Conservation (phyloP, 23 tunicate species). For the Corella eumyota region DNA sequence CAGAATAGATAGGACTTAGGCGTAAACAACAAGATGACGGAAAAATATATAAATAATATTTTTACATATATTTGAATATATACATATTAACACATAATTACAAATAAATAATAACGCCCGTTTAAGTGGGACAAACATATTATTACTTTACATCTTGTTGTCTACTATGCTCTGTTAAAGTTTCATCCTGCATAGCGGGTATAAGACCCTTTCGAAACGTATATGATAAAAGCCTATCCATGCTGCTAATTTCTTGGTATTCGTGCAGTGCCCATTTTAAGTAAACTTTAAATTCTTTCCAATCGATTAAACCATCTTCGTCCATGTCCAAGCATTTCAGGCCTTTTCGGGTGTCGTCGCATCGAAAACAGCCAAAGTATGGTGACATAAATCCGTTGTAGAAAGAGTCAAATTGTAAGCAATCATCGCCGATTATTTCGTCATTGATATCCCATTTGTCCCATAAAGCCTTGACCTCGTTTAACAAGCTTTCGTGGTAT, state of each 20-base stretch:
- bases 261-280: conserved; percentile 11
- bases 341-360: conserved; percentile 14
- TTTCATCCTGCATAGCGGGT: too few species aligned
- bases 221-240: conserved; percentile 6
- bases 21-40: too few species aligned
- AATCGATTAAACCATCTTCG: conserved; percentile 9
- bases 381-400: conserved; percentile 19
- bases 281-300: conserved; percentile 12
- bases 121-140: too few species aligned
- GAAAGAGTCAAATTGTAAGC: conserved; percentile 9
- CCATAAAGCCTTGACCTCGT: conserved; percentile 3
- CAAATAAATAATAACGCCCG: too few species aligned
- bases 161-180: too few species aligned
- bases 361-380: conserved; percentile 12
- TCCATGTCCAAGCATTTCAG: conserved; percentile 11
- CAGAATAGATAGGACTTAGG: too few species aligned
- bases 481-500: neutral
- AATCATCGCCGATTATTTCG: conserved; percentile 6
- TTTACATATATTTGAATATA: too few species aligned
- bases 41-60: too few species aligned
- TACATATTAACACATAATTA: too few species aligned
- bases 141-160: too few species aligned
- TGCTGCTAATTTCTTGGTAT: neutral
- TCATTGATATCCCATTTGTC: conserved; percentile 14
- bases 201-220: too few species aligned